Evolutionary conservation across 1,140 invertebrate species (phyloP).

Genomic region (Danaus plexippus): DNA sequence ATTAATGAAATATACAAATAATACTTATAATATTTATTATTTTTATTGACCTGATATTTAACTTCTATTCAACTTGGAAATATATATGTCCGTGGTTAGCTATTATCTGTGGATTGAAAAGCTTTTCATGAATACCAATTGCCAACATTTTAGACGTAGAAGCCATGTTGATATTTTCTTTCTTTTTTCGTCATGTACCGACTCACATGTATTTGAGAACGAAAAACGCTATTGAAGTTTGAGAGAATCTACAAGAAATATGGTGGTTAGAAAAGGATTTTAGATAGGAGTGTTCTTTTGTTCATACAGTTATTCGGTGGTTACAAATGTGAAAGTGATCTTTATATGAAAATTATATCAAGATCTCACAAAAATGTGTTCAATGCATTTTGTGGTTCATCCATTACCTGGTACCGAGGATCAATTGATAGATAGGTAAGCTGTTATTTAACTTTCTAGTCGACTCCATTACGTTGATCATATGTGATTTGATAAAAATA

Average conservation of each 20-base stretch:
- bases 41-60: too few species aligned
- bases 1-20: too few species aligned
- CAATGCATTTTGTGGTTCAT: constrained; percentile 96
- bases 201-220: constrained; percentile 69
- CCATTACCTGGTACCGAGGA: constrained; percentile 95
- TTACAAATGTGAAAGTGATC: constrained; percentile 56
- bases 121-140: constrained; percentile 26
- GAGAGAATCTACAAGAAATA: constrained; percentile 59
- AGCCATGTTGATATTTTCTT: constrained; percentile 71
- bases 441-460: constrained; percentile 45
- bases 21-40: too few species aligned
- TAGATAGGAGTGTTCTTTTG: constrained; percentile 63
- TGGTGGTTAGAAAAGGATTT: constrained; percentile 62
- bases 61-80: too few species aligned
- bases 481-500: constrained; percentile 25
- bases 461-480: constrained; percentile 53
- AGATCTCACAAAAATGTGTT: constrained; percentile 57
- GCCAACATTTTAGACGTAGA: constrained; percentile 49
- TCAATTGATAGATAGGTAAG: constrained; percentile 95
- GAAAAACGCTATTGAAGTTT: constrained; percentile 60
- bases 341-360: constrained; percentile 35
- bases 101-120: too few species aligned
- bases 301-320: constrained; percentile 46
- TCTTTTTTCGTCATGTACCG: constrained; percentile 70
- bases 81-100: too few species aligned